Conservation (phyloP, 1,140 invertebrate genomes). For the Arion vulgaris region DNA sequence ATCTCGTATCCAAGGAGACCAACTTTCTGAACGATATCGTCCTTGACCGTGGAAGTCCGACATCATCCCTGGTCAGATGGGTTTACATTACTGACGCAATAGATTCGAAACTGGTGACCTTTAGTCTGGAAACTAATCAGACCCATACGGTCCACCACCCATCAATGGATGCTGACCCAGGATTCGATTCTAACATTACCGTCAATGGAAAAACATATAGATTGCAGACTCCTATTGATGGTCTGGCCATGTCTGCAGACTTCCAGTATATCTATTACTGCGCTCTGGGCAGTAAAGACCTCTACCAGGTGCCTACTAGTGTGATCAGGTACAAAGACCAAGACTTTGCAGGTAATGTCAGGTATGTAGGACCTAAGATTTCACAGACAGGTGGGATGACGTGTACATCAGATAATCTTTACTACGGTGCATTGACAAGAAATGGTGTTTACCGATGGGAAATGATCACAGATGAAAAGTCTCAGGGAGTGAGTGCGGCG, state of each 20-base stretch:
- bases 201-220: slow-evolving; percentile 23
- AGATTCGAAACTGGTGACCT: slow-evolving; percentile 14
- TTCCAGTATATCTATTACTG: slow-evolving; percentile 34
- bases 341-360: slow-evolving; percentile 3
- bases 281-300: slow-evolving; percentile 23
- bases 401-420: slow-evolving; percentile 1
- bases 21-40: slow-evolving; percentile 36
- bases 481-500: background rate
- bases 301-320: slow-evolving; percentile 7
- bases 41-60: slow-evolving; percentile 6
- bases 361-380: slow-evolving; percentile 14
- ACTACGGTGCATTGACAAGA: slow-evolving; percentile 19
- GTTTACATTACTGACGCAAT: slow-evolving; percentile 31
- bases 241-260: slow-evolving; percentile 27
- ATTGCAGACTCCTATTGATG: slow-evolving; percentile 22
- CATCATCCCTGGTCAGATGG: background rate
- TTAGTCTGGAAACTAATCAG: slow-evolving; percentile 3
- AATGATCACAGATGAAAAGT: background rate
- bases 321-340: background rate
- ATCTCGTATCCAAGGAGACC: slow-evolving; percentile 28
- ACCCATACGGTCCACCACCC: slow-evolving; percentile 13
- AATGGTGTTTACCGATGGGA: slow-evolving; percentile 32
- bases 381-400: slow-evolving; percentile 36
- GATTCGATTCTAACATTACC: slow-evolving; percentile 10
- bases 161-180: slow-evolving; percentile 12